Base-by-base conservation (phyloP, 2,888 invertebrate genomes). In the Auanema freiburgensis region DNA sequence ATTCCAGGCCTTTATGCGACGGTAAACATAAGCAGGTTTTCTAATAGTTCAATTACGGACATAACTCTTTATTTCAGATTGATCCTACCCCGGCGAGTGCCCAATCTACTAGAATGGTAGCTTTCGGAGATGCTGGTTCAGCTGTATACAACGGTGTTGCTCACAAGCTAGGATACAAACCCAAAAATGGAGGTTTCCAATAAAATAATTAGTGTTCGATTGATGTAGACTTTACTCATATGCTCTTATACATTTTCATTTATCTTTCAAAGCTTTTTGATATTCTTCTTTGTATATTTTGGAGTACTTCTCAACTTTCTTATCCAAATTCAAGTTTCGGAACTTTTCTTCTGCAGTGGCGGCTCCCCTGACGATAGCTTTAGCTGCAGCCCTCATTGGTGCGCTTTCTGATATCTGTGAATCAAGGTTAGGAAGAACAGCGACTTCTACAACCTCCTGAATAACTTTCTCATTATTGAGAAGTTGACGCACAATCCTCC, bases 1-100 rank as follows among this genome's bases (percentile, higher is more conserved):
- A 88, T 55, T 91, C 92, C 75, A 88, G 92, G 71, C 98, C 98
- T 0, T 96, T 95, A 85, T 98, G 97, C 86, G 98, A 98, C 87
- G 96, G 96, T 11, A 90, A 92, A 11, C 97, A 97, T 85, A 91
- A 91, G 83, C 53, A 63, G 50, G 77, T 79, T 24, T 56, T 65
- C 12, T 43, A 49, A 42, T 56, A 24, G 25, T 55, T 21, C 8
- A 16, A 16, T 46, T 46, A 21, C 21, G 5, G 3, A 5, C 4
- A 46, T 46, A 3, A 46, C 3, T 18, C 18, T 4, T 23, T 23
- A 5, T 57, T 72, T 11, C 57, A 78, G 78, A 65, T 76, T 23
- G 64, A 69, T 11, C 59, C 58, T 46, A 69, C 66, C 12, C 77
- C 77, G 16, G 67, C 63, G 23, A 63, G 69, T 55, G 55, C 65